These are phyloP conservation scores for Formica aserva DNA, from an alignment of 2,888 invertebrate species.

Conservation along the genomic window DNA sequence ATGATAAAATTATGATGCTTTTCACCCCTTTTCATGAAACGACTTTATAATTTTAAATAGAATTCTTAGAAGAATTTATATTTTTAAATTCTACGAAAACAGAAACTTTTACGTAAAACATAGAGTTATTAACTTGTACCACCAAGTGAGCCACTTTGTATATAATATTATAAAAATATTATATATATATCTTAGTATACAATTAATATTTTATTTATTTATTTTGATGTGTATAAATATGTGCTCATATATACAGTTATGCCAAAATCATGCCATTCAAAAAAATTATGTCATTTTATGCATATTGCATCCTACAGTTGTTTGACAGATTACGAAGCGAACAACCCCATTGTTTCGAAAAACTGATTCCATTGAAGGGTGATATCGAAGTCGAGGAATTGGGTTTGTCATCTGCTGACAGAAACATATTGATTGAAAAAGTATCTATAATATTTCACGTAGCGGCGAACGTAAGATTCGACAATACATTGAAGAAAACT, in stretches of 20 bases:
- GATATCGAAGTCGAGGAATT: slow-evolving; percentile 88
- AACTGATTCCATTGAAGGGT: slow-evolving; percentile 90
- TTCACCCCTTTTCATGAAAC: no score
- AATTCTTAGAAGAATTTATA: no score
- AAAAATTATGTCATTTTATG: not conserved
- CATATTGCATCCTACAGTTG: slow-evolving; percentile 85
- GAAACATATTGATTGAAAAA: slow-evolving; percentile 85
- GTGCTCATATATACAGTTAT: not conserved
- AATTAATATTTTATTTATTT: no score
- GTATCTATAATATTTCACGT: slow-evolving; percentile 89
- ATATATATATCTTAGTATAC: no score
- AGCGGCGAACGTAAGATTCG: slow-evolving; percentile 91
- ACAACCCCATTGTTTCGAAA: slow-evolving; percentile 87
- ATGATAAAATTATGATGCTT: not conserved
- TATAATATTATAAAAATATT: not conserved
- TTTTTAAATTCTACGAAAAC: no score
- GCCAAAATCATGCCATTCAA: not conserved
- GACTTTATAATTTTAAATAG: no score
- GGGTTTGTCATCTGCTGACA: slow-evolving; percentile 86
- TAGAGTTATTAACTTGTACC: no score
- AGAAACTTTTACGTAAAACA: no score
- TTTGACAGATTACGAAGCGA: slow-evolving; percentile 88
- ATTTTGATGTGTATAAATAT: not conserved
- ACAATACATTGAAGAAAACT: slow-evolving; percentile 88
- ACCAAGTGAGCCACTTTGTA: not conserved